Conservation (phyloP, 2,113 vertebrate species). For the Calidris pygmaea region DNA sequence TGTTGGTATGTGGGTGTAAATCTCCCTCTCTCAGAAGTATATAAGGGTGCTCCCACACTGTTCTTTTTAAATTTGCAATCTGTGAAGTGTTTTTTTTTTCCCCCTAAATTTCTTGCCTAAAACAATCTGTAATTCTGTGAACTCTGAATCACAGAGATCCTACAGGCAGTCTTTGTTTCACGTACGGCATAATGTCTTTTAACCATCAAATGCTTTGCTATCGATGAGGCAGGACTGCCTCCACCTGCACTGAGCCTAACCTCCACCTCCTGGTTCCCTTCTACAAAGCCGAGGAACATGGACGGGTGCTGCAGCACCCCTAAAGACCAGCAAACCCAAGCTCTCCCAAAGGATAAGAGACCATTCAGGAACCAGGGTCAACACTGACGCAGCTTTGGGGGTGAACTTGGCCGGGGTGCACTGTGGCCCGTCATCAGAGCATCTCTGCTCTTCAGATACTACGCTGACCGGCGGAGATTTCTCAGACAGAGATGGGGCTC, state of each 20-base stretch:
- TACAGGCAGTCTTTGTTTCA: not conserved
- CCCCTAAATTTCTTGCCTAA: not conserved
- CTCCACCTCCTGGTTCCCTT: not conserved
- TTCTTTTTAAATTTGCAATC: slow-evolving; percentile 20
- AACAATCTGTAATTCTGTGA: not conserved
- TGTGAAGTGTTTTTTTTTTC: not conserved
- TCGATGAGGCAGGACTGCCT: not conserved
- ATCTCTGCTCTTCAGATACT: not conserved
- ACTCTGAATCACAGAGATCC: not conserved
- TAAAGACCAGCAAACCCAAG: not conserved
- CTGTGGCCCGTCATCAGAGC: not conserved
- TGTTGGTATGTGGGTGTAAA: not conserved
- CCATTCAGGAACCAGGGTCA: not conserved
- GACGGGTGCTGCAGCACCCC: not conserved
- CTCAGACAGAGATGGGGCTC: not conserved
- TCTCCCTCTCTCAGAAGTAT: not conserved
- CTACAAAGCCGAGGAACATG: not conserved
- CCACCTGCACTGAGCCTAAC: not conserved
- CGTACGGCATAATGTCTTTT: not conserved
- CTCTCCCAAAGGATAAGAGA: not conserved
- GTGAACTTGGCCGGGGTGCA: not conserved
- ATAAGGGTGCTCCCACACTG: not conserved
- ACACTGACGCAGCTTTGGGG: not conserved
- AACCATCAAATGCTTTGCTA: not conserved
- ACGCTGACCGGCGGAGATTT: not conserved